Base-by-base conservation (phyloP, 2,113 vertebrate species). In the Siphamia tubifer region DNA sequence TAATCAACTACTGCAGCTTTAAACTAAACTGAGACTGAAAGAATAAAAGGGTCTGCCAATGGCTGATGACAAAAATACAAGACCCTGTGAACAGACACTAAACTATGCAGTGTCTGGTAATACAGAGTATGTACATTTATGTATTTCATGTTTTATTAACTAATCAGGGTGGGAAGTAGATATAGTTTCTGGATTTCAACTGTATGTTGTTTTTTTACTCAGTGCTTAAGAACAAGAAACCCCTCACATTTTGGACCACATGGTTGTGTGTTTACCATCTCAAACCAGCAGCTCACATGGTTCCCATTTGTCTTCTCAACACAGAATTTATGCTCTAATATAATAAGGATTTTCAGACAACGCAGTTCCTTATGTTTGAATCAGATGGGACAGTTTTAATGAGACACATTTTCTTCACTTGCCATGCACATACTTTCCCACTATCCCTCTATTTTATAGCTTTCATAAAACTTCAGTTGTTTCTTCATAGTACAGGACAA, bases 251-350 rank as follows among this genome's bases (percentile, higher is more conserved):
- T 39, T 52, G 17, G 27, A 44, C 20, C 7, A 32, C 10, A 51
- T 39, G 45, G 23, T 28, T 5, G n/a, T 25, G 16, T 4, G 31
- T 9, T 31, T 30, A 35, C 49, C 38, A 40, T 38, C 43, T 67
- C 44, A 7, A 34, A 11, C 23, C 10, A 57, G 38, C 44, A 69
- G 24, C 45, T 58, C 51, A 61, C n/a, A 53, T 70, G 53, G 47
- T 73, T 71, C 49, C 38, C 16, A 69, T 68, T 68, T 56, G 25
- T 45, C 42, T 11, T 9, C 53, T 64, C 23, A 23, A 47, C 15
- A 51, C 19, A 52, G 38, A 47, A 74, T 58, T 51, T 28, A 69
- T 73, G 39, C 23, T 20, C 17, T 23, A 42, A 47, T 58, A 30
- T 51, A 36, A 42, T 31, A 31, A 54, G 15, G 27, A 51, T 61